Conservation (phyloP, 2,888 invertebrate genomes). For the Cosmorhoe ocellata region DNA sequence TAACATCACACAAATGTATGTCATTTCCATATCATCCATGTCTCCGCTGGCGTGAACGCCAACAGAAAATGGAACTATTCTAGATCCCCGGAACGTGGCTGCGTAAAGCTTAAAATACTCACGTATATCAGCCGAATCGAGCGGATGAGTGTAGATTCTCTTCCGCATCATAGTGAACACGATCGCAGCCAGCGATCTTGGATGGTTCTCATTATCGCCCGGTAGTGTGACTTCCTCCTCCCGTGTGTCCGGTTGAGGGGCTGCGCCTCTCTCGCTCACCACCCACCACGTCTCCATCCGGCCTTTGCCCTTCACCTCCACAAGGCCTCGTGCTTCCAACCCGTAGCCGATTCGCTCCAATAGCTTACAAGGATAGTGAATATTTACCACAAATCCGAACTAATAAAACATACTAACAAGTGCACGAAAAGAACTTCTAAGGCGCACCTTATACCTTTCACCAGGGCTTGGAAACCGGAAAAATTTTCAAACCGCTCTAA, state of each 20-base stretch:
- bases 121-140: slow-evolving; percentile 49
- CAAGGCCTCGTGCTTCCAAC: slow-evolving; percentile 89
- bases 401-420: too few relatives aligned
- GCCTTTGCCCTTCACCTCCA: slow-evolving; percentile 97
- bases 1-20: too few relatives aligned
- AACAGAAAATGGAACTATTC: too few relatives aligned
- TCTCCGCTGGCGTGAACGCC: too few relatives aligned
- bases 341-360: slow-evolving; percentile 84
- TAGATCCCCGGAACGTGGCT: too few relatives aligned
- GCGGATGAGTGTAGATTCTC: slow-evolving; percentile 81
- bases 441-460: too few relatives aligned
- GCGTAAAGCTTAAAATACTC: slow-evolving; percentile 26
- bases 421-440: too few relatives aligned
- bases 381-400: background rate
- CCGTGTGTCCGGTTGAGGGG: slow-evolving; percentile 55
- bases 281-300: slow-evolving; percentile 98
- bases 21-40: too few relatives aligned
- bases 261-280: slow-evolving; percentile 83
- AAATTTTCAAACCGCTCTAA: too few relatives aligned
- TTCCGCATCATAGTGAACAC: slow-evolving; percentile 93
- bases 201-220: slow-evolving; percentile 87
- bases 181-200: slow-evolving; percentile 89
- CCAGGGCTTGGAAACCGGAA: too few relatives aligned
- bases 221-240: slow-evolving; percentile 50
- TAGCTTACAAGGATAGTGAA: background rate